phyloP scores from a whole-genome alignment of 1,140 invertebrate species.

The Agrypnia vestita region DNA sequence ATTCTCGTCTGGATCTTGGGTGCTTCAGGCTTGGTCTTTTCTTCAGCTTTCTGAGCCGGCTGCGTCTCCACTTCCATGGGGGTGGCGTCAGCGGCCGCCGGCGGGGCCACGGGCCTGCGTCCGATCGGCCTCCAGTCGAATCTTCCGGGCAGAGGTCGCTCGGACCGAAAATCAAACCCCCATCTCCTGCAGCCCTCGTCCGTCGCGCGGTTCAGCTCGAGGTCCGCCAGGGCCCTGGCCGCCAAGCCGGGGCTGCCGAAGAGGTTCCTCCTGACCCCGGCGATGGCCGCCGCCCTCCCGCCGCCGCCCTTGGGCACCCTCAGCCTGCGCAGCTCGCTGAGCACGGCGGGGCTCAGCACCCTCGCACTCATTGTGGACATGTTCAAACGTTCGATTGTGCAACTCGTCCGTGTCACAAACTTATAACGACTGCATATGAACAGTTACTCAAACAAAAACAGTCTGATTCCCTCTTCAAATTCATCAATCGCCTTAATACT shows the following conservation, averaged over 20 bases:
- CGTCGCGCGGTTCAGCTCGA: constrained; percentile 67
- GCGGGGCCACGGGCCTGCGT: neutral
- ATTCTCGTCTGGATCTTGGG: constrained; percentile 20
- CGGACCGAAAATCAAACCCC: constrained; percentile 70
- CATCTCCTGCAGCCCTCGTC: constrained; percentile 69
- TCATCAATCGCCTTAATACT: neutral
- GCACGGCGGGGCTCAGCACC: constrained; percentile 33
- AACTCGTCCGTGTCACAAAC: too few species aligned
- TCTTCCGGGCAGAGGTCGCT: constrained; percentile 68
- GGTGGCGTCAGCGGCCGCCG: neutral
- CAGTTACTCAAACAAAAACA: too few species aligned
- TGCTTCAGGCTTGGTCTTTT: neutral
- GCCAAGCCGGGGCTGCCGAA: constrained; percentile 69
- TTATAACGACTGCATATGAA: too few species aligned
- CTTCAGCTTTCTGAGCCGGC: neutral
- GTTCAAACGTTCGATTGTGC: neutral
- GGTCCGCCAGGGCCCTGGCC: constrained; percentile 67
- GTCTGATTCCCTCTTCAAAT: too few species aligned
- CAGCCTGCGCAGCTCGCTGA: constrained; percentile 64
- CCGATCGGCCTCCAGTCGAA: constrained; percentile 64
- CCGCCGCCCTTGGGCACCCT: constrained; percentile 66
- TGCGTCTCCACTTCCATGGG: constrained; percentile 17
- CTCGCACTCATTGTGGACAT: constrained; percentile 33
- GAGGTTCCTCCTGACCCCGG: constrained; percentile 68
- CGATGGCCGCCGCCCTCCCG: constrained; percentile 63